phyloP scores from a whole-genome alignment of 2,113 vertebrate species.

The Glaucidium brasilianum region DNA sequence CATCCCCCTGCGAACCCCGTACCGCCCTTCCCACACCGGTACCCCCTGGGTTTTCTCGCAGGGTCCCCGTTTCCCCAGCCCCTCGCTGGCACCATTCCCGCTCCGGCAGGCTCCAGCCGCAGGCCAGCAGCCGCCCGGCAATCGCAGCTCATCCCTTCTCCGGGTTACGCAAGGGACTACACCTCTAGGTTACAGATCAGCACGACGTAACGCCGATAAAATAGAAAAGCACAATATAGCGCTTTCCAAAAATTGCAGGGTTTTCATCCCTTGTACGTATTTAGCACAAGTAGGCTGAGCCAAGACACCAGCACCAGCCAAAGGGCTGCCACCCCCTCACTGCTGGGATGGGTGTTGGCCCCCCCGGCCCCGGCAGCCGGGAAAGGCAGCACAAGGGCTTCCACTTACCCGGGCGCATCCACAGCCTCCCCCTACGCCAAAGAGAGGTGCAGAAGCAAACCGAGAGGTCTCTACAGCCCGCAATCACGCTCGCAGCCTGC shows the following conservation, averaged over 20 bases:
- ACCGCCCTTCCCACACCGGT: accelerated
- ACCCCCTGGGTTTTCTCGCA: background rate
- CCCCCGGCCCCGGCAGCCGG: background rate
- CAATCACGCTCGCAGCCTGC: background rate
- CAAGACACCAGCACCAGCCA: background rate
- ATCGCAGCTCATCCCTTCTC: background rate
- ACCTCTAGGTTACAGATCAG: background rate
- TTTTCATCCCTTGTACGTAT: background rate
- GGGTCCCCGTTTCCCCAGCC: background rate
- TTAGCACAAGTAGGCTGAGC: background rate
- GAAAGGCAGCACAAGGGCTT: background rate
- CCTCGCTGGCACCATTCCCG: background rate
- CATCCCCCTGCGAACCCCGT: background rate
- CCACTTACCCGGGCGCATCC: background rate
- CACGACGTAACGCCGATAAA: background rate
- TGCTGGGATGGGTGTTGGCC: accelerated
- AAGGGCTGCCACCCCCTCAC: background rate
- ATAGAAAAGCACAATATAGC: background rate
- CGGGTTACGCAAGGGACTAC: background rate
- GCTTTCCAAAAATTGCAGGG: background rate
- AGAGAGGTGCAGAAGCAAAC: background rate
- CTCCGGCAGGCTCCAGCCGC: background rate
- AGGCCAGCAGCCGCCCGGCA: too few species aligned
- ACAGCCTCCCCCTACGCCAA: background rate
- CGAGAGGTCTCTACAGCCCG: background rate